Evolutionary conservation across 2,113 vertebrate genomes (phyloP).

Genomic region (Microcebus tavaratra): DNA sequence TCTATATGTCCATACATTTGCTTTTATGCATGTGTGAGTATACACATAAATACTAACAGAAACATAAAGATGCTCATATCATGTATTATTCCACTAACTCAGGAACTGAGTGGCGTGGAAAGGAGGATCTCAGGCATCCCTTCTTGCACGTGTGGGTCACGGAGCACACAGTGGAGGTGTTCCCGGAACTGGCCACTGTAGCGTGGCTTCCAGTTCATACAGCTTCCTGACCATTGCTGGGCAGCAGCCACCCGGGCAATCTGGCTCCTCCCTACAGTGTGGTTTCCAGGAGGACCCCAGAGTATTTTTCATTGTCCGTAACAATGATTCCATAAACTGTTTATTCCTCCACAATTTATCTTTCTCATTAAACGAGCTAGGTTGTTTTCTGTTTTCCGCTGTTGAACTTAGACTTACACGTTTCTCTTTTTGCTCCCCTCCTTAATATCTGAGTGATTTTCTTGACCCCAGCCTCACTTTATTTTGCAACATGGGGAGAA

Average conservation of each 20-base stretch:
- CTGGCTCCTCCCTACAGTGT: not conserved
- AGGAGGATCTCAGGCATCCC: not conserved
- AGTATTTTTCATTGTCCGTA: not conserved
- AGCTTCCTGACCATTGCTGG: not conserved
- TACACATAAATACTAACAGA: not conserved
- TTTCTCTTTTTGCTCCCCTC: not conserved
- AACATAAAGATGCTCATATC: too few species aligned
- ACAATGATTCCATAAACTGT: not conserved
- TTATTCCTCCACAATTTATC: not conserved
- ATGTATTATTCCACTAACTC: not conserved
- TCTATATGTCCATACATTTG: not conserved
- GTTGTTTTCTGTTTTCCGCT: not conserved
- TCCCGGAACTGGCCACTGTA: fast-evolving
- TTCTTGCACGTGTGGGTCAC: not conserved
- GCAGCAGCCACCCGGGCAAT: not conserved
- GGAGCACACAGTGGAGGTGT: too few species aligned
- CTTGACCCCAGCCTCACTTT: not conserved
- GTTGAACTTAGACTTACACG: not conserved
- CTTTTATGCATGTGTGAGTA: not conserved
- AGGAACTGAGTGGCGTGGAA: not conserved
- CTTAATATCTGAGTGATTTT: not conserved
- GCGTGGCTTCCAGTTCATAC: not conserved
- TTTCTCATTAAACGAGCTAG: not conserved
- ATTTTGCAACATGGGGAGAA: not conserved
- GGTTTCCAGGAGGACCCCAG: not conserved